Evolutionary conservation across 2,888 invertebrate species (phyloP).

Genomic region (Chrysomela aeneicollis): DNA sequence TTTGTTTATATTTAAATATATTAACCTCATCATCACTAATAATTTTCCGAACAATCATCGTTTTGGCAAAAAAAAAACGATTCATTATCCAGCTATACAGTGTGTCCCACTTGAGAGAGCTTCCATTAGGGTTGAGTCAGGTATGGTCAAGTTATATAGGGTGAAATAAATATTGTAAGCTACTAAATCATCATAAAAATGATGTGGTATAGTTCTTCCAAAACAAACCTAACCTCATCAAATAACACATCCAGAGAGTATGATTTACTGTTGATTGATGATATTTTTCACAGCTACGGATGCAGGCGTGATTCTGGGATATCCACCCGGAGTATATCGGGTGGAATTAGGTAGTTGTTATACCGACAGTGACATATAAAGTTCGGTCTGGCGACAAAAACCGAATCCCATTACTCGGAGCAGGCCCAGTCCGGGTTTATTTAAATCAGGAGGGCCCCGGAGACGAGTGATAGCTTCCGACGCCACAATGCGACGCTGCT

Average conservation of each 20-base stretch:
- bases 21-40: too few species aligned
- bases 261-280: conserved; percentile 49
- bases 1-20: too few species aligned
- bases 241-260: conserved; percentile 1
- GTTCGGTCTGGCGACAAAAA: conserved; percentile 60
- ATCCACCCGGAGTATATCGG: conserved; percentile 55
- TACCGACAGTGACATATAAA: conserved; percentile 61
- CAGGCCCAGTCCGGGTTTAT: conserved; percentile 60
- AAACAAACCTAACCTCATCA: not conserved
- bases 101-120: too few species aligned
- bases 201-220: too few species aligned
- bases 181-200: too few species aligned
- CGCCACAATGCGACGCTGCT: conserved; percentile 56
- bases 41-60: too few species aligned
- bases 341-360: conserved; percentile 57
- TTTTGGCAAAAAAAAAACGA: too few species aligned
- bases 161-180: too few species aligned
- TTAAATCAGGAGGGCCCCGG: conserved; percentile 61
- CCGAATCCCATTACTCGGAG: conserved; percentile 60
- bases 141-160: too few species aligned
- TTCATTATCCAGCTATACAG: too few species aligned
- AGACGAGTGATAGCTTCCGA: conserved; percentile 62
- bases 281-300: conserved; percentile 48
- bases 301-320: conserved; percentile 50
- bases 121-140: too few species aligned